phyloP scores from a whole-genome alignment of 2,113 vertebrate species.

The Myrmecobius fasciatus region DNA sequence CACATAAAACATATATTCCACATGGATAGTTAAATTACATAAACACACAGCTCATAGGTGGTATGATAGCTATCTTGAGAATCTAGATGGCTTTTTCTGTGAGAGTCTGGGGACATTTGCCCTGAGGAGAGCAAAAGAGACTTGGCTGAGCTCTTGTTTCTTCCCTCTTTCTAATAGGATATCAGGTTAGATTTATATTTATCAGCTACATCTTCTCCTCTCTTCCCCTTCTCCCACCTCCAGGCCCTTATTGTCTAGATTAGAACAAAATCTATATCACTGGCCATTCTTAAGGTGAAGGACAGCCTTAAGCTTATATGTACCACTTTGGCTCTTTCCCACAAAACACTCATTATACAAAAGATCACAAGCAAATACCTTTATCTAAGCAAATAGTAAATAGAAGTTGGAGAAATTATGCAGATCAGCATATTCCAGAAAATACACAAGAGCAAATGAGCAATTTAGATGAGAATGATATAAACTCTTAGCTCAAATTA shows the following conservation, averaged over 20 bases:
- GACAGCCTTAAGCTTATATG: not conserved
- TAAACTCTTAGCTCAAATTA: not conserved
- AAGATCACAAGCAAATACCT: not conserved
- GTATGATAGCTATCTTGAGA: too few relatives aligned
- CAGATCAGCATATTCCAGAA: not conserved
- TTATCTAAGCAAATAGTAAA: not conserved
- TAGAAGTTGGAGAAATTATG: not conserved
- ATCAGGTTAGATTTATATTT: not conserved
- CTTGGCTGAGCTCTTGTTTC: not conserved
- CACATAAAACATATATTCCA: not conserved
- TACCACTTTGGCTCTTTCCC: not conserved
- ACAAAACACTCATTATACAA: not conserved
- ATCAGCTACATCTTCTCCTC: not conserved
- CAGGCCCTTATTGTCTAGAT: not conserved
- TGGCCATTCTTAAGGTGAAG: not conserved
- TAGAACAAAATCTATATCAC: not conserved
- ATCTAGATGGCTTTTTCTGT: too few relatives aligned
- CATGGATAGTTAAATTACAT: not conserved
- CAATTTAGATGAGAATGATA: not conserved
- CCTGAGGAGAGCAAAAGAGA: not conserved
- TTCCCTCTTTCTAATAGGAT: too few relatives aligned
- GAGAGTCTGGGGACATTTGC: not conserved
- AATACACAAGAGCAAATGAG: not conserved
- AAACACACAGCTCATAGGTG: not conserved
- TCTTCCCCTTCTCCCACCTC: rapidly evolving